Conservation (phyloP, 2,797 vertebrate genomes). For the Gambelia wislizenii region DNA sequence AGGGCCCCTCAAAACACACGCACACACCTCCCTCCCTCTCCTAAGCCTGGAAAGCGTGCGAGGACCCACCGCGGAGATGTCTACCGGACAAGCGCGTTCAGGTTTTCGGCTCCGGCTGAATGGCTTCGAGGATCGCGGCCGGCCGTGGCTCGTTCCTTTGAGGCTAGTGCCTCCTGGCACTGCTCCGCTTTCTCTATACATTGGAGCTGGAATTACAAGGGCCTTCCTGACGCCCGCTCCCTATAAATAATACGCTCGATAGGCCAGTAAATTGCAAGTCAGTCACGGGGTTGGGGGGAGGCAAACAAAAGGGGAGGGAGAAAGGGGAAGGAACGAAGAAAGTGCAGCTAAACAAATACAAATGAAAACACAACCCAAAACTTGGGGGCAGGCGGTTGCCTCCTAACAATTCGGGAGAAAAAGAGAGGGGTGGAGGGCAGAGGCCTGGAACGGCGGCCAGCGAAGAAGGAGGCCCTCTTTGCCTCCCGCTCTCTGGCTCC, state of each 20-base stretch:
- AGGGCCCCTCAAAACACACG: background rate
- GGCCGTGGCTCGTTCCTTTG: background rate
- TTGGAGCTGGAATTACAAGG: constrained; percentile 4
- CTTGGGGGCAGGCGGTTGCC: background rate
- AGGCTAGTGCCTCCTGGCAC: background rate
- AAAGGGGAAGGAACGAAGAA: constrained; percentile 48
- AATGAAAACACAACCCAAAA: background rate
- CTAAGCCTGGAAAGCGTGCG: too few relatives aligned
- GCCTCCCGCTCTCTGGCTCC: too few relatives aligned
- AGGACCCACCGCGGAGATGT: too few relatives aligned
- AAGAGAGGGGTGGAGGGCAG: background rate
- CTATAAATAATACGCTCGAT: constrained; percentile 59
- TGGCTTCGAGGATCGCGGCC: too few relatives aligned
- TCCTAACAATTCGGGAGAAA: background rate
- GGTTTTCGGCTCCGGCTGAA: background rate
- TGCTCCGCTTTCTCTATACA: background rate
- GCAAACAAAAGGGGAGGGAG: constrained; percentile 38
- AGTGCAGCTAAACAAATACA: constrained; percentile 17
- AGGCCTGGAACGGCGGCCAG: background rate
- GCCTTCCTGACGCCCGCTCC: constrained; percentile 39
- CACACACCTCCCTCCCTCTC: too few relatives aligned
- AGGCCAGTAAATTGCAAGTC: constrained; percentile 62
- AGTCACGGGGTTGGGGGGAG: constrained; percentile 58
- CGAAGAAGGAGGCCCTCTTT: background rate
- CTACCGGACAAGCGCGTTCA: too few relatives aligned